Evolutionary conservation across 92 coral and sea anemone species (phyloP).

Genomic region (Zoanthus sansibaricus): DNA sequence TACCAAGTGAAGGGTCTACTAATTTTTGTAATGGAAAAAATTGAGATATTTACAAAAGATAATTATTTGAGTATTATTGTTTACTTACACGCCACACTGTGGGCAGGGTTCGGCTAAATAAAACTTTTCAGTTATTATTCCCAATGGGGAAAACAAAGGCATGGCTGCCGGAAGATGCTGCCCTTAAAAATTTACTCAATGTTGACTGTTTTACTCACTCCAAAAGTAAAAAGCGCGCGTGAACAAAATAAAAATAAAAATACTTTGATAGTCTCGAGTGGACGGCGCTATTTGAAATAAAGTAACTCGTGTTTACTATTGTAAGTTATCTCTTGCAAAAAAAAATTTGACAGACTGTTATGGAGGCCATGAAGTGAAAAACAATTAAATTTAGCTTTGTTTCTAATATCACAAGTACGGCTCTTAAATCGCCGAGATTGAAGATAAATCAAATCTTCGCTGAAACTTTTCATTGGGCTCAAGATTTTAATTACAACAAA

Average conservation of each 20-base stretch:
- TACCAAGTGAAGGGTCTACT: background rate
- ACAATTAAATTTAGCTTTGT: conserved; percentile 51
- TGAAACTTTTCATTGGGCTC: conserved; percentile 24
- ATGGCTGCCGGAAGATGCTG: conserved; percentile 1
- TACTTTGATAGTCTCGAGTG: too few species aligned
- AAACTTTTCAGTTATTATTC: conserved; percentile 29
- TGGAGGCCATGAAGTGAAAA: conserved; percentile 34
- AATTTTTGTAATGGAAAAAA: conserved; percentile 34
- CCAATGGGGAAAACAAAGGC: conserved; percentile 5
- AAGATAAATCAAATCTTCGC: conserved; percentile 27
- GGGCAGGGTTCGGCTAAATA: conserved; percentile 42
- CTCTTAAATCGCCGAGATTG: conserved; percentile 20
- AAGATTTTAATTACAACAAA: conserved; percentile 33
- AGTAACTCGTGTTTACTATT: conserved; percentile 20
- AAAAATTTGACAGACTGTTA: conserved; percentile 38
- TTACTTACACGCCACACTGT: conserved; percentile 33
- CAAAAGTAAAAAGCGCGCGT: too few species aligned
- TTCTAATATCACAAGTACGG: conserved; percentile 30
- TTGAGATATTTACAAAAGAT: conserved; percentile 47
- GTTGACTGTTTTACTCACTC: too few species aligned
- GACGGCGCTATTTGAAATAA: background rate
- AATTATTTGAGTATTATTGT: conserved; percentile 38
- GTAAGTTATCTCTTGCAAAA: conserved; percentile 29
- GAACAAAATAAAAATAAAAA: too few species aligned
- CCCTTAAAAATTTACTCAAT: background rate